Evolutionary conservation across 1,140 invertebrate genomes (phyloP), one percentile per base, ranked within the genome.

Genomic region (Megalonaias nervosa): DNA sequence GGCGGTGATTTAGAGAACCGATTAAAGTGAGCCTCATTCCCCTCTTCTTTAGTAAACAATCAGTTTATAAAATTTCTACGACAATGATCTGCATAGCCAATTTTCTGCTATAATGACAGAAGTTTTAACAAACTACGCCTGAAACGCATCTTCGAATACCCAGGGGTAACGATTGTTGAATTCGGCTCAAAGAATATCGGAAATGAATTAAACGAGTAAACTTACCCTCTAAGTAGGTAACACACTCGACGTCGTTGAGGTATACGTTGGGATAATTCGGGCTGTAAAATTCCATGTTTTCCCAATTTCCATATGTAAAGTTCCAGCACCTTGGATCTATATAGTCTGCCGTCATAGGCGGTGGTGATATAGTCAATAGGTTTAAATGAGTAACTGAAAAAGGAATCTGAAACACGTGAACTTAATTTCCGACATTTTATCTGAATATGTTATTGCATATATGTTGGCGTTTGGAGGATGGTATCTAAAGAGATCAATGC

Each of bases 181-280:
- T 48, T 48, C 38, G 38, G 5, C 38, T 48, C 4, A 48, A 48
- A 48, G 0, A 48, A 48, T 48, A 11, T 48, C 38, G 38, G 38
- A 48, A 48, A 57, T 11, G 58, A 60, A 71, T n/a, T 16, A 62
- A 61, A 31, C 76, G 61, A 67, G 26, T n/a, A 17, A 38, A 82
- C 92, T 92, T 89, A 95, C 95, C 95, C 92, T 93, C 92, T 71
- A 96, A 92, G 31, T 94, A 91, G 65, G 92, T 92, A 66, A 94
- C 92, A 85, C 95, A 96, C 79, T 95, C 93, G 0, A 93, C 93
- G 62, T 93, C 92, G 82, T 94, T 94, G 6, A 94, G 94, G 91
- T 96, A 96, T 66, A 93, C 91, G 31, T 88, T 83, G 2, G 95
- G 95, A 90, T 94, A 95, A 75, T 93, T 92, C 0, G 95, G 95